Conservation (phyloP, 1,140 invertebrate species). For the Hyles euphorbiae region DNA sequence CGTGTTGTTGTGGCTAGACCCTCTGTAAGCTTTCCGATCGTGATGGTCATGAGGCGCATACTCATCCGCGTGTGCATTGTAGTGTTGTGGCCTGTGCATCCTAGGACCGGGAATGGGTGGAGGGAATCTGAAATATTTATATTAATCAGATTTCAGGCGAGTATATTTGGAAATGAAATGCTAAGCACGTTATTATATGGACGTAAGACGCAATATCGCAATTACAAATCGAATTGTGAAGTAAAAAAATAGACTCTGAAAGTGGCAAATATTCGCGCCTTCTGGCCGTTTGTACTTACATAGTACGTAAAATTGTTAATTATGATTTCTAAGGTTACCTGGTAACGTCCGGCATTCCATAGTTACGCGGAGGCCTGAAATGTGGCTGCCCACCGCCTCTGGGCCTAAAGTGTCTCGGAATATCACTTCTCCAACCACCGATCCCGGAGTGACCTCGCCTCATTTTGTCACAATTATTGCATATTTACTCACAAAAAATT, state of each 20-base stretch:
- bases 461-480: conserved; percentile 49
- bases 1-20: conserved; percentile 22
- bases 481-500: conserved; percentile 16
- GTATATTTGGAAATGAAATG: too few species aligned
- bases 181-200: too few species aligned
- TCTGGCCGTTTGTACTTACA: conserved; percentile 2
- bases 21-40: conserved; percentile 38
- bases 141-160: neutral
- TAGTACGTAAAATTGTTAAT: neutral
- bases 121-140: conserved; percentile 45
- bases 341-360: conserved; percentile 33
- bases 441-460: conserved; percentile 61
- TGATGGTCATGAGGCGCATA: conserved; percentile 21
- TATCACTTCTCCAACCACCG: conserved; percentile 65
- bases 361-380: conserved; percentile 45
- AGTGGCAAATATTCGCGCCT: neutral
- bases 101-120: conserved; percentile 34
- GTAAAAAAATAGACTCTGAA: neutral
- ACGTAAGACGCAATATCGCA: too few species aligned
- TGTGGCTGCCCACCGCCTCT: conserved; percentile 45
- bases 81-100: conserved; percentile 22
- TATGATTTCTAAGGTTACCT: conserved; percentile 28
- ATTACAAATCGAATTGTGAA: too few species aligned
- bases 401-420: conserved; percentile 56
- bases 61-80: conserved; percentile 20